Evolutionary conservation across 2,113 vertebrate genomes (phyloP).

Genomic region (Gymnocephalus cernua): DNA sequence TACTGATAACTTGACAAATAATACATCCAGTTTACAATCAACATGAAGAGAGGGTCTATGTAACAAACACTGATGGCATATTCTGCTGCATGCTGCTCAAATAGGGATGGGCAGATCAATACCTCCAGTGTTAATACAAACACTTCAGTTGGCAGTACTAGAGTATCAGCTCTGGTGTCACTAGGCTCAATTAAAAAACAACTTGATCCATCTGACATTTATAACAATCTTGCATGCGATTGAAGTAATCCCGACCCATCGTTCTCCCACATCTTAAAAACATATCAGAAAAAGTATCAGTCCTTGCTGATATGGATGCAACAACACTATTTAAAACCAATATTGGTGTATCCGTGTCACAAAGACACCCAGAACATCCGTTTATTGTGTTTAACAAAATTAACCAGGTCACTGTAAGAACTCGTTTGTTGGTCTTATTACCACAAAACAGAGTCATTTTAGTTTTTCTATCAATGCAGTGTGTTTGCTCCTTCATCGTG

Average conservation of each 20-base stretch:
- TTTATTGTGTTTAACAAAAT: background rate
- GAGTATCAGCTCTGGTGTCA: background rate
- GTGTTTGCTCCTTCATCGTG: background rate
- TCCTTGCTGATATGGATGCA: background rate
- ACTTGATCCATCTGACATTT: background rate
- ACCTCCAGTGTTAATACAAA: background rate
- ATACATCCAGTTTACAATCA: background rate
- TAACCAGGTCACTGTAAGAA: background rate
- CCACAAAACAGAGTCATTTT: background rate
- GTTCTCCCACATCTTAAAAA: background rate
- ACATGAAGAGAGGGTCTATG: background rate
- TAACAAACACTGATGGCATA: slow-evolving; percentile 2
- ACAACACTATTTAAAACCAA: background rate
- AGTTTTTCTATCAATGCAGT: background rate
- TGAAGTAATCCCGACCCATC: background rate
- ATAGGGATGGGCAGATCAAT: background rate
- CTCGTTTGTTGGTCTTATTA: background rate
- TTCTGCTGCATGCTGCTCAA: background rate
- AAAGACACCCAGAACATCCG: background rate
- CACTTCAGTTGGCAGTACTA: too few species aligned
- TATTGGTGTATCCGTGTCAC: background rate
- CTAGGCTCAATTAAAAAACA: background rate
- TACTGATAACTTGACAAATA: background rate
- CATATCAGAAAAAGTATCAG: too few species aligned
- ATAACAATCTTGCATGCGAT: background rate